Evolutionary conservation across 2,888 invertebrate species (phyloP), one percentile per base, ranked within the genome.

Genomic region (Pharmacophagus antenor): DNA sequence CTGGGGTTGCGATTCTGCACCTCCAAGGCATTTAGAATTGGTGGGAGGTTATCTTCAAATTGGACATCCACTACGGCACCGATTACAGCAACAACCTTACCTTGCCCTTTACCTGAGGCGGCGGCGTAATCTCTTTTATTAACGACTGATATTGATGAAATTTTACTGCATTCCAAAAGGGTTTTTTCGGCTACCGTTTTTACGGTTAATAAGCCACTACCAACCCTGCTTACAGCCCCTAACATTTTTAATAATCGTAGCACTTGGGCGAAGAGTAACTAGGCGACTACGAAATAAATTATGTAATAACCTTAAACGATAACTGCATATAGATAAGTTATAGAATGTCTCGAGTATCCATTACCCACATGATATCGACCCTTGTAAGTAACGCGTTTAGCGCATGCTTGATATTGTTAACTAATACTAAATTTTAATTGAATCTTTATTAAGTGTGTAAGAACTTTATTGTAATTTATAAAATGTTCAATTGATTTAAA

Each of bases 31-130:
- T 99, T 99, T 65, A 99, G 93, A 85, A 99, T 99, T 56, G 97
- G 95, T 59, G 99, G 99, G 57, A 99, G 93, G 59, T 93, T 93
- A 70, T 96, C 97, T 62, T 98, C 98, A 80, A 99, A 99, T 84
- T 98, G 98, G 10, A 99, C 98, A 83, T 99, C 99, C 58, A 99
- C 98, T 42, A 99, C 98, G 81, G 99, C 98, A 93, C 98, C 98
- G 83, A 99, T 99, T 62, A 99, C 98, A 56, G 98, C 98, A 44
- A 98, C 97, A 67, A 99, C 93, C 82, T 91, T 93, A 72, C 96
- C 96, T 73, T 92, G 81, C 12, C 65, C 82, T 65, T 67, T 69
- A 42, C 68, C 74, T 22, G 87, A 80, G 12, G 69, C 72, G 63
- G 71, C 71, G 20, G 91, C 87, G 66, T 79, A 79, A 74, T 88